phyloP scores from a whole-genome alignment of 2,113 vertebrate species.

The Dromiciops gliroides region DNA sequence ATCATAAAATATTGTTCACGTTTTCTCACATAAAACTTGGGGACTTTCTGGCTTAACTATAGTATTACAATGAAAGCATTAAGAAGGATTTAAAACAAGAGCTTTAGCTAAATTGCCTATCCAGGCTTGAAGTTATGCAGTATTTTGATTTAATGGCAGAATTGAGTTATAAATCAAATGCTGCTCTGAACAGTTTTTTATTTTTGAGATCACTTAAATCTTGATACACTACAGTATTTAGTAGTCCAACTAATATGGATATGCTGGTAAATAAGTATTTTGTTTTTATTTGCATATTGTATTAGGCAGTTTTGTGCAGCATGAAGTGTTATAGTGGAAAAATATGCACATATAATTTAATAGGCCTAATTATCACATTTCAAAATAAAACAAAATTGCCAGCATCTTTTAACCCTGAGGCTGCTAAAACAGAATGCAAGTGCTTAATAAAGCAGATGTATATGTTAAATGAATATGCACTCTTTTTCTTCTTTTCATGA shows the following conservation, averaged over 20 bases:
- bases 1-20: slow-evolving; percentile 35
- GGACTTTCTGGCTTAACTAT: slow-evolving; percentile 36
- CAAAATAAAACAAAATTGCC: slow-evolving; percentile 38
- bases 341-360: slow-evolving; percentile 54
- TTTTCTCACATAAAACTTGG: slow-evolving; percentile 50
- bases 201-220: slow-evolving; percentile 3
- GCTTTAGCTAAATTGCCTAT: not conserved
- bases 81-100: slow-evolving; percentile 46
- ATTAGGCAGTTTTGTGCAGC: slow-evolving; percentile 48
- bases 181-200: slow-evolving; percentile 52
- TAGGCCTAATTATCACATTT: slow-evolving; percentile 49
- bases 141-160: slow-evolving; percentile 7
- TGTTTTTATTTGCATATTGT: slow-evolving; percentile 61
- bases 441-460: not conserved
- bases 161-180: slow-evolving; percentile 33
- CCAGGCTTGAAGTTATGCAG: not conserved
- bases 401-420: slow-evolving; percentile 42
- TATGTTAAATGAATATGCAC: not conserved
- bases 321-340: slow-evolving; percentile 53
- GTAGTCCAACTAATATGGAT: slow-evolving; percentile 29
- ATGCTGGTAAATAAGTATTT: slow-evolving; percentile 49
- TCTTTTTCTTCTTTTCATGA: slow-evolving; percentile 27
- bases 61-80: slow-evolving; percentile 50
- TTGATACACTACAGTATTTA: slow-evolving; percentile 49
- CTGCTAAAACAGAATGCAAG: not conserved